Evolutionary conservation across 2,888 invertebrate species (phyloP).

Genomic region (Papilio elwesi): DNA sequence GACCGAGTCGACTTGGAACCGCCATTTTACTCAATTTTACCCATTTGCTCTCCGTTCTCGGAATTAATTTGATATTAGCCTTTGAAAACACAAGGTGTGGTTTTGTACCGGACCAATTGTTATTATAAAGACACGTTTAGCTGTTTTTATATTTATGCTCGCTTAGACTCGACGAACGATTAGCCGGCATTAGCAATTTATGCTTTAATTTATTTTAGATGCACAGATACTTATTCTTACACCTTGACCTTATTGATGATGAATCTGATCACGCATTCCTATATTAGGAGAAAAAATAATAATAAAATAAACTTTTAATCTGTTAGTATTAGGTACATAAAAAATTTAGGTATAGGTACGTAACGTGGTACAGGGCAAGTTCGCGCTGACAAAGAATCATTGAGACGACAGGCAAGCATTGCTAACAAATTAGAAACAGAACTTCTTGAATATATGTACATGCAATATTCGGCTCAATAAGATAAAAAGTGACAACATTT

Average conservation of each 20-base stretch:
- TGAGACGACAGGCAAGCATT: no score
- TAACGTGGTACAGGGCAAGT: no score
- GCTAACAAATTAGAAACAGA: no score
- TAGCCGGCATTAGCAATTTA: slow-evolving; percentile 57
- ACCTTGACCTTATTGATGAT: slow-evolving; percentile 13
- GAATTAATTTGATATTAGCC: slow-evolving; percentile 84
- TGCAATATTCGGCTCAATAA: no score
- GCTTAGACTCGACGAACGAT: slow-evolving; percentile 74
- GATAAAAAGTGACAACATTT: no score
- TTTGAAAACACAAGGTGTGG: slow-evolving; percentile 84
- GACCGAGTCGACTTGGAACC: slow-evolving; percentile 73
- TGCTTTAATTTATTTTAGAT: slow-evolving; percentile 58
- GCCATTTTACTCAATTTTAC: slow-evolving; percentile 84
- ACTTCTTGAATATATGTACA: no score
- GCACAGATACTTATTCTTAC: background rate
- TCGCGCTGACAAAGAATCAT: no score
- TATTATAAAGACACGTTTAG: slow-evolving; percentile 76
- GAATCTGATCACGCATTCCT: background rate
- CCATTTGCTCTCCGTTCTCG: slow-evolving; percentile 81
- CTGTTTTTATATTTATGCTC: slow-evolving; percentile 46
- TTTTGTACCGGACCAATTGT: slow-evolving; percentile 74
- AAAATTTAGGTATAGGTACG: no score
- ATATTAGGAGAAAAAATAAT: background rate
- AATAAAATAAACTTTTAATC: background rate
- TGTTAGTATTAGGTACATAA: no score